Evolutionary conservation across 2,113 vertebrate genomes (phyloP).

Genomic region (Zeus faber): DNA sequence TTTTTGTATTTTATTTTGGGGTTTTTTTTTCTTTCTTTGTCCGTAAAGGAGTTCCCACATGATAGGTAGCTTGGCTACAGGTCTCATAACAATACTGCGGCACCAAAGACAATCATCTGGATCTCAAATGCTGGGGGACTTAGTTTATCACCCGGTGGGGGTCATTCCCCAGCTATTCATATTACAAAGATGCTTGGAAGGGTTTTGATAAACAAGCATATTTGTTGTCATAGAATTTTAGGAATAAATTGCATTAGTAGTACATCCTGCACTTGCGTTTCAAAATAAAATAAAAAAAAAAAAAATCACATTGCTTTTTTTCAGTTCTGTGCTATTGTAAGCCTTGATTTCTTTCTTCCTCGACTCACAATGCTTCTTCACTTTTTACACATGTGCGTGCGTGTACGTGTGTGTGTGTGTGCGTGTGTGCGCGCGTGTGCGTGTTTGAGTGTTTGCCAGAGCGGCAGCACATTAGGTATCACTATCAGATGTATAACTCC

Average conservation of each 20-base stretch:
- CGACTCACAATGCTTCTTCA: constrained; percentile 77
- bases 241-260: constrained; percentile 77
- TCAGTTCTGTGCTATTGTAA: constrained; percentile 46
- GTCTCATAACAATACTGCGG: constrained; percentile 75
- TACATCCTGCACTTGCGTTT: constrained; percentile 81
- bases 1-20: too few relatives aligned
- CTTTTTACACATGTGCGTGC: constrained; percentile 70
- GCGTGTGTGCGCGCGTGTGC: constrained; percentile 77
- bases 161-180: constrained; percentile 81
- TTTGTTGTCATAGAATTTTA: constrained; percentile 70
- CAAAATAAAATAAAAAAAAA: too few relatives aligned
- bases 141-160: constrained; percentile 75
- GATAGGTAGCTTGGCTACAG: constrained; percentile 84
- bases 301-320: constrained; percentile 54
- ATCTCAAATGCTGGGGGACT: constrained; percentile 70
- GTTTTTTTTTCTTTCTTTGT: constrained; percentile 29
- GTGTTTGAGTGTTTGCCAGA: constrained; percentile 74
- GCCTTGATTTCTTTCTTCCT: constrained; percentile 63
- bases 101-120: constrained; percentile 95
- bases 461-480: constrained; percentile 78
- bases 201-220: constrained; percentile 81
- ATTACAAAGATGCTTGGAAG: constrained; percentile 74
- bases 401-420: constrained; percentile 56
- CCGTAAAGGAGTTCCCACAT: constrained; percentile 74
- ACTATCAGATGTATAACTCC: constrained; percentile 82